Evolutionary conservation across 2,113 vertebrate species (phyloP).

Genomic region (Isurus oxyrinchus): DNA sequence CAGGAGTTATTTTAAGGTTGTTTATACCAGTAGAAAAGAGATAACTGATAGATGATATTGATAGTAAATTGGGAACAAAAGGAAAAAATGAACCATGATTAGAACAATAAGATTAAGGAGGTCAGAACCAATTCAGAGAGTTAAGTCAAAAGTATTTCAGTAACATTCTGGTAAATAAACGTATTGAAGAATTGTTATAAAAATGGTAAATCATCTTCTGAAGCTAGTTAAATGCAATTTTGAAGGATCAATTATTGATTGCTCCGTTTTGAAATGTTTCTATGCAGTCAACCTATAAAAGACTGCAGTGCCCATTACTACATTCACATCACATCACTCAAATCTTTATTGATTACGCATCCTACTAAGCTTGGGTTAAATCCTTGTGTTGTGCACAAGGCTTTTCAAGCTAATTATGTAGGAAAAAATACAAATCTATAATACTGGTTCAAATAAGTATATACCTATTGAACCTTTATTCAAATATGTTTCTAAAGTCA

Average conservation of each 20-base stretch:
- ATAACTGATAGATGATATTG: background rate
- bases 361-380: background rate
- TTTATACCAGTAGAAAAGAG: background rate
- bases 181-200: background rate
- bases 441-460: background rate
- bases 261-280: background rate
- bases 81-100: background rate
- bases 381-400: background rate
- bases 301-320: background rate
- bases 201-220: background rate
- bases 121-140: background rate
- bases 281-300: background rate
- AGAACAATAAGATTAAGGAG: background rate
- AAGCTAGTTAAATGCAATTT: background rate
- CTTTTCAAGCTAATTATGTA: background rate
- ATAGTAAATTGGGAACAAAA: background rate
- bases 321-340: background rate
- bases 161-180: background rate
- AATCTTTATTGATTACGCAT: conserved; percentile 20
- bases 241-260: background rate
- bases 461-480: background rate
- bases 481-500: background rate
- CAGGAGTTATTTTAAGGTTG: background rate
- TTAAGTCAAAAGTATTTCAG: background rate
- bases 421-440: background rate